Evolutionary conservation across 2,113 vertebrate genomes (phyloP).

Genomic region (Manacus vitellinus): DNA sequence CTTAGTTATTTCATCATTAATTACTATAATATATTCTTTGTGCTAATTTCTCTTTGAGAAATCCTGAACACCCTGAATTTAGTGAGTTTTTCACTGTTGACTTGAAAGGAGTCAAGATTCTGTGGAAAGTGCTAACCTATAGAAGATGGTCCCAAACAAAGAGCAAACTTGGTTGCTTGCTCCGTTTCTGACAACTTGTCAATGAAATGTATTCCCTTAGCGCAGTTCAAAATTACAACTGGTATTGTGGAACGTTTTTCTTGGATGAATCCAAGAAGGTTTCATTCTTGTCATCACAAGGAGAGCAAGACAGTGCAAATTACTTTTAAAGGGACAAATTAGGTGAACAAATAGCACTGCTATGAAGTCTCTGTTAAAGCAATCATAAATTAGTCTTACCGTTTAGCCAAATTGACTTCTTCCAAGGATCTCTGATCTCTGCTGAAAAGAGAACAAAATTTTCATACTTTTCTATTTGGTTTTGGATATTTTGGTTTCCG

Average conservation of each 20-base stretch:
- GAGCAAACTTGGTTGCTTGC: background rate
- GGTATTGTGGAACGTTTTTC: background rate
- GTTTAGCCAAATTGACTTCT: background rate
- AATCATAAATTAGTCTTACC: background rate
- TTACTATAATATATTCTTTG: background rate
- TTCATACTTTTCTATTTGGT: background rate
- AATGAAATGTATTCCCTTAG: background rate
- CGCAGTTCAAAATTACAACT: background rate
- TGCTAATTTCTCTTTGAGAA: background rate
- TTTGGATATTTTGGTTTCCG: conserved; percentile 21
- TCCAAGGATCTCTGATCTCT: background rate
- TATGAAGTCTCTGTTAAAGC: background rate
- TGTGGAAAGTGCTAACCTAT: background rate
- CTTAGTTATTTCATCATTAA: background rate
- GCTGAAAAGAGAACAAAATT: background rate
- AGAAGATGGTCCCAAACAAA: background rate
- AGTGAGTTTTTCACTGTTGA: background rate
- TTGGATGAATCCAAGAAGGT: background rate
- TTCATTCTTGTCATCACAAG: background rate
- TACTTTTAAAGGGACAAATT: background rate
- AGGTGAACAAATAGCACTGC: background rate
- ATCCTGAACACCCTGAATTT: background rate
- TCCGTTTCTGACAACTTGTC: background rate
- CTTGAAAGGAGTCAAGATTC: background rate
- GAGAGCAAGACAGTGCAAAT: background rate